These are phyloP conservation scores for Rhyzopertha dominica DNA, from an alignment of 1,140 invertebrate species.

Conservation along the genomic window DNA sequence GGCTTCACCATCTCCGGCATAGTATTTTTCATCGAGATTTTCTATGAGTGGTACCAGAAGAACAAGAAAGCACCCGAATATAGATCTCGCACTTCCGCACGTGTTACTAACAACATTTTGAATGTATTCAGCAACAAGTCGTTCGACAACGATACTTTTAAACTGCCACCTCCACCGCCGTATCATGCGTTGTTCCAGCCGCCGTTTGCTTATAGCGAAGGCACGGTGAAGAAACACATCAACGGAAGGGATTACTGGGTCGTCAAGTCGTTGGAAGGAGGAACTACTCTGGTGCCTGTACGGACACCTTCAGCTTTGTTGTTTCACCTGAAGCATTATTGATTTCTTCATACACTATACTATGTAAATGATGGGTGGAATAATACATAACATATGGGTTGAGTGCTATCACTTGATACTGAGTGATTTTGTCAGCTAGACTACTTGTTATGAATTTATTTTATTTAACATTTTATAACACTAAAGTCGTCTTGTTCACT, in stretches of 20 bases:
- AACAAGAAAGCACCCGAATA: background rate
- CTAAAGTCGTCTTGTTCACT: no score
- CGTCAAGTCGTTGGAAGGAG: constrained; percentile 52
- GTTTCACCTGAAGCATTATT: no score
- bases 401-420: no score
- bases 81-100: no score
- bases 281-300: constrained; percentile 60
- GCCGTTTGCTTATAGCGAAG: constrained; percentile 41
- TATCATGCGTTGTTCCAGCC: constrained; percentile 51
- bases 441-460: no score
- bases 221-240: constrained; percentile 54
- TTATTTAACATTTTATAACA: no score
- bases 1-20: constrained; percentile 56
- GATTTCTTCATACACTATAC: no score
- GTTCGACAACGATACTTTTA: constrained; percentile 14
- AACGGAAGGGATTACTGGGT: constrained; percentile 72
- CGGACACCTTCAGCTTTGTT: constrained; percentile 66
- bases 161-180: constrained; percentile 54
- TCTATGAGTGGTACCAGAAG: constrained; percentile 16
- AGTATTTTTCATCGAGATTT: constrained; percentile 60
- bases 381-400: no score
- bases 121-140: constrained; percentile 1
- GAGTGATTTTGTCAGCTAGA: no score
- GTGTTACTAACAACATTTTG: no score
- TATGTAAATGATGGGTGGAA: no score